These are phyloP conservation scores for Falco punctatus DNA, from an alignment of 2,113 vertebrate species.

Conservation along the genomic window DNA sequence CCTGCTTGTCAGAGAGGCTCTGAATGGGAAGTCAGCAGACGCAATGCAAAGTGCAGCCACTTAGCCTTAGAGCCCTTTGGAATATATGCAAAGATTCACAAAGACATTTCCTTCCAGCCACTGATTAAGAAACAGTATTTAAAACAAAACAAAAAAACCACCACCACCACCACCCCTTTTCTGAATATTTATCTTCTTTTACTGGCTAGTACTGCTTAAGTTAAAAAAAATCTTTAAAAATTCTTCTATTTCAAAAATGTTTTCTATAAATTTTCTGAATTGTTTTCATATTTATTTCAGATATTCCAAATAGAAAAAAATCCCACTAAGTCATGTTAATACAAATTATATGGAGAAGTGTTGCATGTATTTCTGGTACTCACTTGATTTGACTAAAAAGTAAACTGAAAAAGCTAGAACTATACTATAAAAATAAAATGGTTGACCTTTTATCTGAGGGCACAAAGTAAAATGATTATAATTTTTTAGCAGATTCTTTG, in stretches of 20 bases:
- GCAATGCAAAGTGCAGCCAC: conserved; percentile 57
- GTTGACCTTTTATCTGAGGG: background rate
- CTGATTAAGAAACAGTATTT: conserved; percentile 22
- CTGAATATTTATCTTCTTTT: background rate
- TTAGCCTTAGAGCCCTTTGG: conserved; percentile 43
- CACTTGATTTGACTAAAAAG: background rate
- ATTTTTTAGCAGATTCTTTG: background rate
- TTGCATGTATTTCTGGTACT: background rate
- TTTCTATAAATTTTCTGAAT: background rate
- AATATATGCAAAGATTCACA: conserved; percentile 55
- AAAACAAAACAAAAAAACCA: background rate
- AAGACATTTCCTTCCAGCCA: conserved; percentile 43
- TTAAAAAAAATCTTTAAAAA: background rate
- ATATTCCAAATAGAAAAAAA: background rate
- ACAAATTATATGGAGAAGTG: background rate
- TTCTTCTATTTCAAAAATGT: background rate
- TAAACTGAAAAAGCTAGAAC: background rate
- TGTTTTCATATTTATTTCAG: background rate
- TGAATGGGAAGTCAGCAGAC: conserved; percentile 68
- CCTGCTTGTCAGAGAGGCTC: conserved; percentile 44
- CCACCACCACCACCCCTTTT: background rate
- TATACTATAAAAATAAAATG: background rate
- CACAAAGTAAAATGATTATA: background rate
- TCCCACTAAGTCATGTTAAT: background rate
- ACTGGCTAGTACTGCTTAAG: background rate